Base-by-base conservation (phyloP, 2,797 vertebrate species). In the Sebastes taczanowskii region DNA sequence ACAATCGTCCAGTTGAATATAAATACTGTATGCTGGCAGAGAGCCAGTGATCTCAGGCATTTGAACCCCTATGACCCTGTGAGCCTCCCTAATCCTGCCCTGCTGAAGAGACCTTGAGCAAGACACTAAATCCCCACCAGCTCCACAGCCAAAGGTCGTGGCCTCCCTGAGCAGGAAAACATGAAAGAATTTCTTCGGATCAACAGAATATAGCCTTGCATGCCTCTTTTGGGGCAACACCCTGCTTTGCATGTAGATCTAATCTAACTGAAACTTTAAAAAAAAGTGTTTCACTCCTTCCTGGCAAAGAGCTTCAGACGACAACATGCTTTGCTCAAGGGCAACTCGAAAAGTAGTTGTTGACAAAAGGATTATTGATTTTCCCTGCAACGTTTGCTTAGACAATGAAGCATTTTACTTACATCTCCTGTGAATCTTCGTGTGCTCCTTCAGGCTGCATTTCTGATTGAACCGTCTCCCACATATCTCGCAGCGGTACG, bases 401-500 rank as follows among this genome's bases (percentile, higher is more conserved):
- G 7, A 60, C 11, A 25, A 1, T 2, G 0, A 20, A 32, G 30
- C 7, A 0, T 16, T 49, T 32, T 2, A 91, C 93, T 88, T 67
- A 94, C 94, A 58, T 83, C 90, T 85, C 1, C 71, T 80, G 75
- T 95, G 94, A 34, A 94, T 93, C 88, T 95, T 95, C 25, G 70
- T 89, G 86, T 95, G 95, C 64, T 94, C 94, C 67, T 94, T 95
- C 0, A 95, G 82, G 88, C 93, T 95, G 85, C 94, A 92, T 2
- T 95, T 94, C 91, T 95, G 95, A 29, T 93, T 95, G 89, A 95
- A 95, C 2, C 86, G 78, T 9, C 89, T 83, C 7, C 93, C 94
- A 1, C 95, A 95, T 0, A 90, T 64, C 38, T 95, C 94, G 3
- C 94, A 95, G 49, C 84, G 85, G 6, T 91, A 95, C 3, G 94